Evolutionary conservation across 1,140 invertebrate genomes (phyloP).

Genomic region (Dinoponera quadriceps): DNA sequence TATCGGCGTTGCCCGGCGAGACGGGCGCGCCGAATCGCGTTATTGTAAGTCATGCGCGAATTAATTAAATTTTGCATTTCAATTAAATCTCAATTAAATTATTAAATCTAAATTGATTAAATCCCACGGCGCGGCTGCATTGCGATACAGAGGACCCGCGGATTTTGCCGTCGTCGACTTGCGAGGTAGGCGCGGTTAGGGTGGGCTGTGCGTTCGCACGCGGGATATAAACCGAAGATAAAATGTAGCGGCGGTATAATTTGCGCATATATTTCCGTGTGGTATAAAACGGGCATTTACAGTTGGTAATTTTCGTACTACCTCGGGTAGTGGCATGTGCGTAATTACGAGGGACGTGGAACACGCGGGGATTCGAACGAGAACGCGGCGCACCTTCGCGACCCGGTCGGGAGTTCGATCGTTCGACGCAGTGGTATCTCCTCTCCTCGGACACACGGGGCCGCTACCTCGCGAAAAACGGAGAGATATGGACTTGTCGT

Average conservation of each 20-base stretch:
- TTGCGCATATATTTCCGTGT: conserved; percentile 32
- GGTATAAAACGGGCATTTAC: conserved; percentile 37
- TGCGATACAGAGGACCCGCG: not conserved
- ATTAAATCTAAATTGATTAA: conserved; percentile 29
- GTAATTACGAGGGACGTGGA: conserved; percentile 43
- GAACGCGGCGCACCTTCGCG: conserved; percentile 9
- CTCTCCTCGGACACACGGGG: not conserved
- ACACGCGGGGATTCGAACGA: conserved; percentile 16
- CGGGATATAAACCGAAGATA: conserved; percentile 20
- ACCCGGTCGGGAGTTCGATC: conserved; percentile 23
- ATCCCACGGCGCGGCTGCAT: not conserved
- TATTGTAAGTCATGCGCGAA: conserved; percentile 6
- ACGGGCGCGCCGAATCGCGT: not conserved
- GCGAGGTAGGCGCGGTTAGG: not conserved
- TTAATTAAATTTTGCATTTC: conserved; percentile 13
- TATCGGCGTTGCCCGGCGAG: not conserved
- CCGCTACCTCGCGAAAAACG: not conserved
- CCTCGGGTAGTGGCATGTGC: conserved; percentile 31
- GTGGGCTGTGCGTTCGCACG: not conserved
- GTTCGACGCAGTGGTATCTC: not conserved
- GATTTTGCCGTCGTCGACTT: not conserved
- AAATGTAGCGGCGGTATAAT: not conserved
- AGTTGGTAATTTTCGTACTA: conserved; percentile 39
- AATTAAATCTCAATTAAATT: conserved; percentile 18
- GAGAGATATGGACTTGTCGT: conserved; percentile 20